A percentile compares a stretch with the other conserved stretches of the same genome.
These are phyloP conservation scores for Oligia fasciuncula DNA, from an alignment of 2,888 invertebrate species.

Conservation along the genomic window DNA sequence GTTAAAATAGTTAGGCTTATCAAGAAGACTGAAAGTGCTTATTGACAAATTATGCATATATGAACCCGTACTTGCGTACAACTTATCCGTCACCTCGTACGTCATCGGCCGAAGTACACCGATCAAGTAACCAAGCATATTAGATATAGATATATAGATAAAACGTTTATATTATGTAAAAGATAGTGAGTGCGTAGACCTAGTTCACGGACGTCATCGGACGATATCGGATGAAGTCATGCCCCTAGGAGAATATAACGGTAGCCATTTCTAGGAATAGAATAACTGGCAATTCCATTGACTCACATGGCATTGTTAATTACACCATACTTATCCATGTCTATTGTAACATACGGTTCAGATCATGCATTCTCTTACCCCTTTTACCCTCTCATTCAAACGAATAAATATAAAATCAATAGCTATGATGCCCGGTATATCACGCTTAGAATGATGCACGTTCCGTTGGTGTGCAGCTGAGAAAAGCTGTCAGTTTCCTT, in stretches of 20 bases:
- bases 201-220: not conserved
- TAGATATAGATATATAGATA: too few species aligned
- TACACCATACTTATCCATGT: too few species aligned
- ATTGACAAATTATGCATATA: not conserved
- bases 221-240: not conserved
- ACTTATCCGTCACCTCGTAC: not conserved
- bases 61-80: not conserved
- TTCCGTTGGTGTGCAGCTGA: conserved; percentile 1
- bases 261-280: not conserved
- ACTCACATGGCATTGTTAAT: not conserved
- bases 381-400: not conserved
- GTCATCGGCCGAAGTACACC: not conserved
- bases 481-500: conserved; percentile 6
- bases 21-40: not conserved
- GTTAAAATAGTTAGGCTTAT: not conserved
- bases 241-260: too few species aligned
- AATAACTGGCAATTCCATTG: not conserved
- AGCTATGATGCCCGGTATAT: not conserved
- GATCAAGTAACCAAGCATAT: not conserved
- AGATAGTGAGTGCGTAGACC: not conserved
- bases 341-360: not conserved
- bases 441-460: not conserved
- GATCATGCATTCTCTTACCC: not conserved
- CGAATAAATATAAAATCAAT: conserved; percentile 15
- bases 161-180: not conserved